phyloP scores from a whole-genome alignment of 2,888 invertebrate genomes.

The Caenorhabditis imperialis region DNA sequence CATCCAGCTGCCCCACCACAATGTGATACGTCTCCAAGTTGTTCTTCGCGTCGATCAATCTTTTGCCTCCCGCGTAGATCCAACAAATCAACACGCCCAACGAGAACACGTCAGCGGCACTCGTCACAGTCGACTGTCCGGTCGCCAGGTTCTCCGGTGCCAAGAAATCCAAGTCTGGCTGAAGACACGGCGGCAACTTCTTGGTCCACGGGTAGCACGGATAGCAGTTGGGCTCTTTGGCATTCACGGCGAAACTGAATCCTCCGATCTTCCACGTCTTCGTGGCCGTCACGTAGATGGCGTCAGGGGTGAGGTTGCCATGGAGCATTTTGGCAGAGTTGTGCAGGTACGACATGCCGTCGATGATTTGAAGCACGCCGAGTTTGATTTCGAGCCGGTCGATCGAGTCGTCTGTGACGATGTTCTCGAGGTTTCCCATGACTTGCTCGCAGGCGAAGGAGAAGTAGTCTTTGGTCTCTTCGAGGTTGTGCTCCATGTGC shows the following conservation, averaged over 20 bases:
- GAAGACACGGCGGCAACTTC: slow-evolving; percentile 90
- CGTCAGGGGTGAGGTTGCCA: slow-evolving; percentile 93
- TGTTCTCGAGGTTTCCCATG: slow-evolving; percentile 64
- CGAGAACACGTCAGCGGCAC: slow-evolving; percentile 95
- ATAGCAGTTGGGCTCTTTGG: slow-evolving; percentile 83
- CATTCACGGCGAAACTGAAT: slow-evolving; percentile 85
- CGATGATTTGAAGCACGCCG: slow-evolving; percentile 83
- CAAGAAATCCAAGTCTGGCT: slow-evolving; percentile 93
- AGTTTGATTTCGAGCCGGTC: slow-evolving; percentile 76
- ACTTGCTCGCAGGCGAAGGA: slow-evolving; percentile 64
- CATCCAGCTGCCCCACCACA: slow-evolving; percentile 85
- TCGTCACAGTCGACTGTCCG: slow-evolving; percentile 81
- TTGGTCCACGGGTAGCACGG: slow-evolving; percentile 91
- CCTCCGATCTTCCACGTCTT: slow-evolving; percentile 97
- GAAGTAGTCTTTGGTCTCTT: slow-evolving; percentile 73
- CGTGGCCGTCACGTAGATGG: slow-evolving; percentile 90
- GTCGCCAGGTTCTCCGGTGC: slow-evolving; percentile 91
- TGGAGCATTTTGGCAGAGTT: slow-evolving; percentile 90
- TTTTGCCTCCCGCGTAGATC: slow-evolving; percentile 90
- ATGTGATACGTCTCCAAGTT: slow-evolving; percentile 90
- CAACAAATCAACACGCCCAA: slow-evolving; percentile 94
- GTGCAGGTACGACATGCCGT: slow-evolving; percentile 93
- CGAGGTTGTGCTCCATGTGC: slow-evolving; percentile 67
- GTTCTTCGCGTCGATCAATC: slow-evolving; percentile 91
- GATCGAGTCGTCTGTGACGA: slow-evolving; percentile 65